These are phyloP conservation scores for Gymnarchus niloticus DNA, from an alignment of 2,113 vertebrate species.

Conservation along the genomic window DNA sequence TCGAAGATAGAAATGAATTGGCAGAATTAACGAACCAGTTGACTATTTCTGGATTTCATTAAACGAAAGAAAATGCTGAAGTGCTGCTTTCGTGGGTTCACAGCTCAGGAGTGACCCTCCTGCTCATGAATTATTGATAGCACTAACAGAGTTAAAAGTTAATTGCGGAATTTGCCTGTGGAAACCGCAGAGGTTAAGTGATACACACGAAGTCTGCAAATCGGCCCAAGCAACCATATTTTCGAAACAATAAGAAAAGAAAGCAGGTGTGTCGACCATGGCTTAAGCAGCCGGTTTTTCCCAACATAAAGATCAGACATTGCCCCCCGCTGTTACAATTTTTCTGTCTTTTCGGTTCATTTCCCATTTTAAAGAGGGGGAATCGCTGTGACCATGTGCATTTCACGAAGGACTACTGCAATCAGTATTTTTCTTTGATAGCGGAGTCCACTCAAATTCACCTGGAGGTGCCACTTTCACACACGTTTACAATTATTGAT, in stretches of 20 bases:
- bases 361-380: neutral
- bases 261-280: neutral
- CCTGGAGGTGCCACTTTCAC: neutral
- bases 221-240: neutral
- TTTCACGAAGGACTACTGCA: neutral
- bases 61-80: neutral
- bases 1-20: too few species aligned
- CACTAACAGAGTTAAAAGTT: neutral
- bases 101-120: neutral
- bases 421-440: conserved; percentile 1
- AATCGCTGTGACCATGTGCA: conserved; percentile 4
- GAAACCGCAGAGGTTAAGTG: neutral
- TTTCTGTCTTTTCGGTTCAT: neutral
- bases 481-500: neutral
- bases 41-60: neutral
- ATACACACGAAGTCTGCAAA: neutral
- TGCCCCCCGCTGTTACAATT: neutral
- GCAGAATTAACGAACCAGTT: neutral
- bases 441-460: neutral
- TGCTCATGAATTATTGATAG: neutral
- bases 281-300: neutral
- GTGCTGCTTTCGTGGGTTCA: neutral
- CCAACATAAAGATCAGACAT: neutral
- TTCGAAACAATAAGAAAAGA: neutral
- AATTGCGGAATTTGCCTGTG: neutral